These are phyloP conservation scores for Hirtodrosophila trivittata DNA, from an alignment of 2,888 invertebrate genomes.

Conservation along the genomic window DNA sequence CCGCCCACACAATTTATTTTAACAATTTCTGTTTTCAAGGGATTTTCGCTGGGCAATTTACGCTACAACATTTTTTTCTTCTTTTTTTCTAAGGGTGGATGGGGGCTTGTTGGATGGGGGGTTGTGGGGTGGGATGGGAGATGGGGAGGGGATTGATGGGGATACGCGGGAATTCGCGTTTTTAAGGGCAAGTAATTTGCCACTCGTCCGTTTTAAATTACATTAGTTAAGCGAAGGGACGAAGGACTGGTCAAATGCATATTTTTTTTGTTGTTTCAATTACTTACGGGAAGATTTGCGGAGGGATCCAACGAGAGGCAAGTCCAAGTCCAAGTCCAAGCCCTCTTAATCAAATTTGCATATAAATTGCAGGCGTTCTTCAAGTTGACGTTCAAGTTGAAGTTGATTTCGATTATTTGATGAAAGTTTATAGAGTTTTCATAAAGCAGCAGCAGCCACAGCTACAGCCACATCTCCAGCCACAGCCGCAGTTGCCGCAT, in stretches of 20 bases:
- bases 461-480: conserved; percentile 21
- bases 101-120: neutral
- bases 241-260: conserved; percentile 69
- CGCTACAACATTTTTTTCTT: conserved; percentile 47
- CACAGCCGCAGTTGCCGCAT: conserved; percentile 50
- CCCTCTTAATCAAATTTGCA: conserved; percentile 75
- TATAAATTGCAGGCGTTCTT: conserved; percentile 68
- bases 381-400: conserved; percentile 56
- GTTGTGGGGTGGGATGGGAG: neutral
- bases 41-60: conserved; percentile 72
- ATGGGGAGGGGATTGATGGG: too few species aligned
- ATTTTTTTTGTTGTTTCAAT: conserved; percentile 66
- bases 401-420: conserved; percentile 76
- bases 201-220: conserved; percentile 78
- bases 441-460: conserved; percentile 25
- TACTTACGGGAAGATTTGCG: conserved; percentile 42
- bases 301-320: conserved; percentile 10
- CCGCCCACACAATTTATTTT: conserved; percentile 71
- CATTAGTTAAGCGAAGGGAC: conserved; percentile 65
- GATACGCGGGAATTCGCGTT: conserved; percentile 27
- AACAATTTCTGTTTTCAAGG: conserved; percentile 65
- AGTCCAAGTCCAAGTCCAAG: conserved; percentile 25
- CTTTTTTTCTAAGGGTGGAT: conserved; percentile 13
- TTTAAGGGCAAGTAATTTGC: conserved; percentile 74
- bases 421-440: conserved; percentile 68